Percentiles rank a stretch among this genome's conserved stretches.
Conservation (phyloP, 2,888 invertebrate genomes). For the Rotaria sp. region DNA sequence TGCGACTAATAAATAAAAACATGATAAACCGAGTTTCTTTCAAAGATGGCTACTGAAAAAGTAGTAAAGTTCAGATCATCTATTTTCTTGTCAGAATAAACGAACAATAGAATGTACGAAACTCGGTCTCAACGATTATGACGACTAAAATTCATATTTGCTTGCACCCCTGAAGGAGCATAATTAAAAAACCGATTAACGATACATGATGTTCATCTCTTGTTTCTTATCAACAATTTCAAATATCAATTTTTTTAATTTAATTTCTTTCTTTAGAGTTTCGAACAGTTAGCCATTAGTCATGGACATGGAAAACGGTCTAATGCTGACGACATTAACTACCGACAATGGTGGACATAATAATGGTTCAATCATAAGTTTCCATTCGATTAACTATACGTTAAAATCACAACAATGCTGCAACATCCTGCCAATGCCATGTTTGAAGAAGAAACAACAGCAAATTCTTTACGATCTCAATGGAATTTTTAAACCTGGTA, state of each 20-base stretch:
- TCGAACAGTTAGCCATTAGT: background rate
- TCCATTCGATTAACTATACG: background rate
- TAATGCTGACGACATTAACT: background rate
- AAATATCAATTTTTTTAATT: background rate
- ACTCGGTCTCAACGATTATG: no score
- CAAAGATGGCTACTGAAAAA: no score
- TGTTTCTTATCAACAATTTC: no score
- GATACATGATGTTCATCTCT: no score
- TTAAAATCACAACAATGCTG: background rate
- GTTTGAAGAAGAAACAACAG: background rate
- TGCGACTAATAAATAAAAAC: no score
- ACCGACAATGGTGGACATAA: background rate
- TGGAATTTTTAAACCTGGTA: slow-evolving; percentile 51
- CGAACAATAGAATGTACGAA: no score
- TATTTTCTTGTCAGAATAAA: no score
- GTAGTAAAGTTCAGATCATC: no score
- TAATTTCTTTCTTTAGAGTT: background rate
- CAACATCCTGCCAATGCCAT: background rate
- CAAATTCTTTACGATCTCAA: slow-evolving; percentile 43
- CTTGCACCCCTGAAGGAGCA: no score
- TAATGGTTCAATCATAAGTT: background rate
- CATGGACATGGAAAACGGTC: background rate
- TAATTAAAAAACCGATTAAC: no score
- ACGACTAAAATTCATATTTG: no score
- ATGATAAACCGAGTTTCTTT: no score